A percentile compares a stretch with the other conserved stretches of the same genome.
phyloP scores from a whole-genome alignment of 1,140 invertebrate genomes.

The Hylaeus anthracinus region DNA sequence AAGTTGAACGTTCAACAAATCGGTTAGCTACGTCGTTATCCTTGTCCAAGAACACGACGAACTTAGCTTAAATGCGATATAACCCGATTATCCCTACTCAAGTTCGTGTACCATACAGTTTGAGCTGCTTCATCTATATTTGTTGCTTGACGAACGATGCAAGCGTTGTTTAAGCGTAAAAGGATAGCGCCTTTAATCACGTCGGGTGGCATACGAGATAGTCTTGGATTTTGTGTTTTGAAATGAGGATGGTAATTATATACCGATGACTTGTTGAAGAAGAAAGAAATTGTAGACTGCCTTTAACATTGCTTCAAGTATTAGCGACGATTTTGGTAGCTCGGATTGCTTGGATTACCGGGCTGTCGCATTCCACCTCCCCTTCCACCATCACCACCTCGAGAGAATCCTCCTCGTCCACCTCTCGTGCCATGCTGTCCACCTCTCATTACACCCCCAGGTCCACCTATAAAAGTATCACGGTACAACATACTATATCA shows the following conservation, averaged over 20 bases:
- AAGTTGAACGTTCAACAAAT: conserved; percentile 39
- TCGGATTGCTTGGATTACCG: conserved; percentile 72
- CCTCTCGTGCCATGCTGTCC: conserved; percentile 76
- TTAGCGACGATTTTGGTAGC: conserved; percentile 77
- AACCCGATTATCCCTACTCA: conserved; percentile 28
- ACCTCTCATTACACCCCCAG: conserved; percentile 76
- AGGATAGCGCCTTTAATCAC: conserved; percentile 49
- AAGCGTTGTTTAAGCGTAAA: conserved; percentile 64
- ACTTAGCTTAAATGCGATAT: conserved; percentile 41
- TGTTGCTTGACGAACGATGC: conserved; percentile 62
- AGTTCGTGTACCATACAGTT: conserved; percentile 57
- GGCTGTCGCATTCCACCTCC: conserved; percentile 75
- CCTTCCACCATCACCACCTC: conserved; percentile 77
- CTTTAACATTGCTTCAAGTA: conserved; percentile 33
- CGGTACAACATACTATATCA: too few relatives aligned
- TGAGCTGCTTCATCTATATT: conserved; percentile 55
- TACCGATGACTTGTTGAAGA: conserved; percentile 58
- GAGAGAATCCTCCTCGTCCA: conserved; percentile 75
- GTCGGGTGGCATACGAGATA: conserved; percentile 55
- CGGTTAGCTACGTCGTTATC: conserved; percentile 34
- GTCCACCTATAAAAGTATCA: conserved; percentile 70
- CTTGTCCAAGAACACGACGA: conserved; percentile 25
- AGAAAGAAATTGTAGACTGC: conserved; percentile 38
- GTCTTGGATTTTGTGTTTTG: conserved; percentile 55
- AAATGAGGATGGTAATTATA: conserved; percentile 52